Conservation (phyloP, 2,888 invertebrate species). For the Yponomeuta evonymella region DNA sequence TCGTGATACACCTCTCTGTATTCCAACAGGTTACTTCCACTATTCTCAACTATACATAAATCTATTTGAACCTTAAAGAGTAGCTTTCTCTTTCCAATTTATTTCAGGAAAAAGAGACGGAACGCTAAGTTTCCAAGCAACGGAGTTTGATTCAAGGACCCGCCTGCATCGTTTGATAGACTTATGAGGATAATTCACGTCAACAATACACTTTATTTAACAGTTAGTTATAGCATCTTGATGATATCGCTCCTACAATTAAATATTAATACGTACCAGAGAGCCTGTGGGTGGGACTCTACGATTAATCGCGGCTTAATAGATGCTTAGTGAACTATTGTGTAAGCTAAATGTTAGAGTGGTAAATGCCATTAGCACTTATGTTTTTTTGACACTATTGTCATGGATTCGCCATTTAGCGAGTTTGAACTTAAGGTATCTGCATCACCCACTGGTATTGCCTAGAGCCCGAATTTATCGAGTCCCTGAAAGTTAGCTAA, state of each 20-base stretch:
- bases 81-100: neutral
- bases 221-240: conserved; percentile 66
- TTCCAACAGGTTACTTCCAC: neutral
- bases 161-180: conserved; percentile 46
- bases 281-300: conserved; percentile 47
- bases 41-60: neutral
- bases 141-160: conserved; percentile 11
- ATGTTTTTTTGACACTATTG: neutral
- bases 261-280: conserved; percentile 70
- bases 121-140: neutral
- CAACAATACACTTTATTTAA: conserved; percentile 72
- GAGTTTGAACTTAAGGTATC: no score
- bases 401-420: neutral
- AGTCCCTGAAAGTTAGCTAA: no score
- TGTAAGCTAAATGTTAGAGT: conserved; percentile 43
- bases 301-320: conserved; percentile 50
- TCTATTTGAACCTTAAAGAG: neutral
- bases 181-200: conserved; percentile 70
- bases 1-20: neutral
- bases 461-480: no score
- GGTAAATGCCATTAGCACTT: conserved; percentile 24
- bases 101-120: neutral
- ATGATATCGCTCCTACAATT: conserved; percentile 73
- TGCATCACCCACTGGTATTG: no score
- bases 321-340: conserved; percentile 41